A percentile compares a stretch with the other conserved stretches of the same genome.
These are phyloP conservation scores for Leptinotarsa peninsularis DNA, from an alignment of 2,888 invertebrate genomes.

Conservation along the genomic window DNA sequence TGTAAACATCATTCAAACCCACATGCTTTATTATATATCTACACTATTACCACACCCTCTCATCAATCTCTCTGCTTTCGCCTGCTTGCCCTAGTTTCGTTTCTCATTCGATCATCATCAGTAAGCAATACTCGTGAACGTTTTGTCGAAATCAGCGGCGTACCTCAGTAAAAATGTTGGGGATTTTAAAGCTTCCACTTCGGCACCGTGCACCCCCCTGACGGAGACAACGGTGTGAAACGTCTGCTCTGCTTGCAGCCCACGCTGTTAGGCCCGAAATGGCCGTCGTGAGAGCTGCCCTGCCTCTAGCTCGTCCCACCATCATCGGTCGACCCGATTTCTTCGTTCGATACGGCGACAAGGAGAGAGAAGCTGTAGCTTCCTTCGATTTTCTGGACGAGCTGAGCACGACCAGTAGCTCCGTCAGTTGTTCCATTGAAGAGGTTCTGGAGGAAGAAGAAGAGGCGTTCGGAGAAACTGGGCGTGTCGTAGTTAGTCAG, in stretches of 20 bases:
- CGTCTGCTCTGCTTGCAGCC: slow-evolving; percentile 67
- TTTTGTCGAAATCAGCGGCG: slow-evolving; percentile 30
- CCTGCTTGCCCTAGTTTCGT: neutral
- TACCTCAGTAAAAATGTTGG: slow-evolving; percentile 63
- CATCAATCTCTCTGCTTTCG: neutral
- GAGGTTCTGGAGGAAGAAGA: slow-evolving; percentile 50
- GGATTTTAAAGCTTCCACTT: slow-evolving; percentile 64
- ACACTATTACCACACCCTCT: neutral
- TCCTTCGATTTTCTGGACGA: slow-evolving; percentile 85
- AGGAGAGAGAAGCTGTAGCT: slow-evolving; percentile 82
- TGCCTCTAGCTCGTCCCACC: slow-evolving; percentile 72
- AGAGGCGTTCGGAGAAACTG: slow-evolving; percentile 22
- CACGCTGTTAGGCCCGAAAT: slow-evolving; percentile 71
- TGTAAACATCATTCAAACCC: no score
- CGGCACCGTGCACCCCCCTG: slow-evolving; percentile 66
- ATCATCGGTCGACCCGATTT: slow-evolving; percentile 83
- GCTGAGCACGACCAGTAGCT: slow-evolving; percentile 63
- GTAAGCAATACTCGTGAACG: slow-evolving; percentile 40
- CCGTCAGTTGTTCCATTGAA: slow-evolving; percentile 57
- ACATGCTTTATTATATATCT: neutral
- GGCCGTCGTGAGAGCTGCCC: slow-evolving; percentile 70
- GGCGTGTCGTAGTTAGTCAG: neutral
- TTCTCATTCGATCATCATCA: slow-evolving; percentile 30
- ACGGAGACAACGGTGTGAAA: slow-evolving; percentile 65
- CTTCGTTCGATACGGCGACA: slow-evolving; percentile 82